A percentile compares a stretch with the other conserved stretches of the same genome.
These are phyloP conservation scores for Nowickia ferox DNA, from an alignment of 2,888 invertebrate species.

Conservation along the genomic window DNA sequence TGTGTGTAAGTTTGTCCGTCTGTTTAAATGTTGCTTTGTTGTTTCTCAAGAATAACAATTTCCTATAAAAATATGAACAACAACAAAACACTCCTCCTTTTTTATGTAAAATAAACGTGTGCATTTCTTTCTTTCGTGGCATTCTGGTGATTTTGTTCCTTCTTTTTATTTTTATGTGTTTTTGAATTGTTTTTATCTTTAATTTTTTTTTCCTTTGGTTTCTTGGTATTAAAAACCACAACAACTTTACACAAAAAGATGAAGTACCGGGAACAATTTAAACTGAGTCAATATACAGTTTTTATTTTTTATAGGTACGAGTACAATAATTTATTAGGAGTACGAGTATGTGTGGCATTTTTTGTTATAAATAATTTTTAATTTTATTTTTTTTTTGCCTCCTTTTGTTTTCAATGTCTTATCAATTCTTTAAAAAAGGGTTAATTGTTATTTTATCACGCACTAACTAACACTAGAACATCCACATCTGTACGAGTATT, in stretches of 20 bases:
- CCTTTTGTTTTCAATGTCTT: slow-evolving; percentile 26
- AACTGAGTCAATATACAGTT: slow-evolving; percentile 40
- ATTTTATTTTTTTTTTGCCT: slow-evolving; percentile 39
- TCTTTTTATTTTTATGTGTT: slow-evolving; percentile 44
- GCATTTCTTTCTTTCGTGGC: slow-evolving; percentile 16
- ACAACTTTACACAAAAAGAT: slow-evolving; percentile 1
- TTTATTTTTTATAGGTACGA: neutral
- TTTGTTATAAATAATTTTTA: slow-evolving; percentile 55
- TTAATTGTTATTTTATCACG: slow-evolving; percentile 67
- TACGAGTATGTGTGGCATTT: slow-evolving; percentile 51
- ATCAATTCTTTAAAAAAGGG: slow-evolving; percentile 55
- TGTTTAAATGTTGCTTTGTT: neutral
- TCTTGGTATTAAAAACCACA: slow-evolving; percentile 50
- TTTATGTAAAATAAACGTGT: slow-evolving; percentile 63
- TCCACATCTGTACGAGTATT: neutral
- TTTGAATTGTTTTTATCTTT: slow-evolving; percentile 40
- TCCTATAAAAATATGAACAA: slow-evolving; percentile 51
- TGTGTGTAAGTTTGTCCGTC: neutral
- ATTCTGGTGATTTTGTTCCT: slow-evolving; percentile 65
- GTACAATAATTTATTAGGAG: neutral
- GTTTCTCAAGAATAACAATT: slow-evolving; percentile 63
- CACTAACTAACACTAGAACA: neutral
- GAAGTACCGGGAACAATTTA: neutral
- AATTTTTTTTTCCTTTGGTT: slow-evolving; percentile 37
- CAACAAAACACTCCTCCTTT: slow-evolving; percentile 68